phyloP scores from a whole-genome alignment of 2,888 invertebrate genomes.

The Drosophila vallismaia region DNA sequence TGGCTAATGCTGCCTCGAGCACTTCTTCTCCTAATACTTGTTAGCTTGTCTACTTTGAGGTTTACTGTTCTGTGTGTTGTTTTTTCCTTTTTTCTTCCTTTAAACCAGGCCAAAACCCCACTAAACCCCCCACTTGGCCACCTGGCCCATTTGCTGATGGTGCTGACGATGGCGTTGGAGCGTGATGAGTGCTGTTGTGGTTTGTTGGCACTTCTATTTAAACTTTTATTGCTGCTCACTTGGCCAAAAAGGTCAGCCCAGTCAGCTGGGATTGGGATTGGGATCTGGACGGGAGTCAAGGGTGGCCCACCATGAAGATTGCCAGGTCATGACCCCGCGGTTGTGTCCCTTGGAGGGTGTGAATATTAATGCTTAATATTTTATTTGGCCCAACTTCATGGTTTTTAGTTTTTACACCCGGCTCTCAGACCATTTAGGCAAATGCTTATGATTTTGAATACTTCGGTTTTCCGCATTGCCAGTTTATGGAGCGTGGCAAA shows the following conservation, averaged over 20 bases:
- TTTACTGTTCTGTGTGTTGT: conserved; percentile 30
- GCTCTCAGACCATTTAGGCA: conserved; percentile 36
- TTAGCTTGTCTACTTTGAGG: conserved; percentile 66
- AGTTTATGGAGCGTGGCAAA: conserved; percentile 34
- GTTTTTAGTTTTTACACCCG: conserved; percentile 52
- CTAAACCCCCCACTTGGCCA: conserved; percentile 27
- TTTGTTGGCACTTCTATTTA: conserved; percentile 80
- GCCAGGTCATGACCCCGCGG: conserved; percentile 31
- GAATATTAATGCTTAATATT: conserved; percentile 66
- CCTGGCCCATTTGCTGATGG: conserved; percentile 32
- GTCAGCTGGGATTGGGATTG: conserved; percentile 27
- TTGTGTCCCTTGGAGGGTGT: conserved; percentile 32
- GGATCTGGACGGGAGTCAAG: conserved; percentile 7
- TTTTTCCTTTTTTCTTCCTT: conserved; percentile 1
- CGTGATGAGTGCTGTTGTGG: conserved; percentile 80
- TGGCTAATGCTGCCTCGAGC: conserved; percentile 24
- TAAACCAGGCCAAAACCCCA: conserved; percentile 45
- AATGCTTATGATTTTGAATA: conserved; percentile 39
- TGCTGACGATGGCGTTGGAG: conserved; percentile 56
- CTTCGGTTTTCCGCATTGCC: conserved; percentile 15
- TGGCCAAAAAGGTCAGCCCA: conserved; percentile 47
- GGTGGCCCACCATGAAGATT: neutral
- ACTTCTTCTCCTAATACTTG: conserved; percentile 53
- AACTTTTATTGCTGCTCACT: conserved; percentile 77
- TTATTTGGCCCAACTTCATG: conserved; percentile 52